Conservation (phyloP, 37 sponge, comb jelly and placozoan genomes). For the Ephydatia muelleri region DNA sequence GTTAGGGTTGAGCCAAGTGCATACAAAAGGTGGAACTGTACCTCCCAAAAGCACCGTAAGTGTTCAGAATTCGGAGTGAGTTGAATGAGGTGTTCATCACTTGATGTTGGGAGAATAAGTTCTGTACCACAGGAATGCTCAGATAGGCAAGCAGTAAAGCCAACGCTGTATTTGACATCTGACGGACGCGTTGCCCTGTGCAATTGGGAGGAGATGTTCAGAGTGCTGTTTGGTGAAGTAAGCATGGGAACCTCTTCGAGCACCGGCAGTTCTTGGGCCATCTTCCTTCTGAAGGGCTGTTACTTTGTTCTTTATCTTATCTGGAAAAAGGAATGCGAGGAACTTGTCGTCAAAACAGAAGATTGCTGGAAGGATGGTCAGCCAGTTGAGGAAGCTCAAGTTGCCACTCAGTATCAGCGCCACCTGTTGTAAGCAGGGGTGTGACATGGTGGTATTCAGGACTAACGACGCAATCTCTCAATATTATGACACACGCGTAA, state of each 20-base stretch:
- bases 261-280: neutral
- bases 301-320: conserved; percentile 14
- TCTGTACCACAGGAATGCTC: conserved; percentile 85
- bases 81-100: conserved; percentile 91
- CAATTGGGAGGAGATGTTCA: neutral
- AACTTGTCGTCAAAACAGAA: conserved; percentile 84
- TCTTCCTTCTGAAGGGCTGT: conserved; percentile 31
- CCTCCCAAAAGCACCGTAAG: conserved; percentile 96
- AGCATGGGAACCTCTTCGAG: neutral
- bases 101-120: conserved; percentile 78
- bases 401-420: conserved; percentile 87
- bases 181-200: conserved; percentile 56
- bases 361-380: conserved; percentile 86
- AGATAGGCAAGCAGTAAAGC: conserved; percentile 77
- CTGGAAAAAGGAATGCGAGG: conserved; percentile 64
- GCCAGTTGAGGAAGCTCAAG: conserved; percentile 93
- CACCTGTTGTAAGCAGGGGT: conserved; percentile 41
- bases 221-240: neutral
- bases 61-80: conserved; percentile 84
- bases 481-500: neutral
- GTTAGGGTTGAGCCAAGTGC: no score
- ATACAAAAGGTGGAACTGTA: conserved; percentile 13
- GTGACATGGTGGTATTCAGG: neutral
- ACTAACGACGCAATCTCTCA: neutral
- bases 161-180: conserved; percentile 29